Evolutionary conservation across 2,888 invertebrate species (phyloP).

Genomic region (Nephrotoma guestfalica): DNA sequence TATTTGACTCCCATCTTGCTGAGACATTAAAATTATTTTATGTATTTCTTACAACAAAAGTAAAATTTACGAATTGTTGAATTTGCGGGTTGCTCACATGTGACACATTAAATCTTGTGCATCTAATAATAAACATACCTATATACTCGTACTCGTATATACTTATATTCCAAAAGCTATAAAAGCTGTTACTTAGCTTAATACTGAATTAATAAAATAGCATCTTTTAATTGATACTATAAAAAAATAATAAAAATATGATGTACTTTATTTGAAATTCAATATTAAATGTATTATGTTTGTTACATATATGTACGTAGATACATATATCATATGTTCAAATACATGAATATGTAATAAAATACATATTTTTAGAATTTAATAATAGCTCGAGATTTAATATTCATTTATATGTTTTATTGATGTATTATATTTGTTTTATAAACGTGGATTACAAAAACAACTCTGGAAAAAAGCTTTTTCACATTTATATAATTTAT

Average conservation of each 20-base stretch:
- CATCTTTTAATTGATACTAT: neutral
- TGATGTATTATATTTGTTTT: neutral
- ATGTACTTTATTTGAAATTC: neutral
- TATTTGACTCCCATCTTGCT: neutral
- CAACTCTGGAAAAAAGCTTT: neutral
- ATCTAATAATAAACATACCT: too few species aligned
- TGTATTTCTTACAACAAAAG: neutral
- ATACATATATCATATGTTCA: neutral
- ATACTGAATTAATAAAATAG: neutral
- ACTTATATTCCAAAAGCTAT: neutral
- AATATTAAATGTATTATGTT: neutral
- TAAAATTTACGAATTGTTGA: too few species aligned
- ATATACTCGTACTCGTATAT: neutral
- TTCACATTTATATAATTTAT: neutral
- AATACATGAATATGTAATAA: neutral
- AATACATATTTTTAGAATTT: neutral
- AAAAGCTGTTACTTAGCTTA: neutral
- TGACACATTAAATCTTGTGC: too few species aligned
- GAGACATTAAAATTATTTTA: neutral
- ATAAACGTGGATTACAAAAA: neutral
- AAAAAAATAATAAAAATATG: neutral
- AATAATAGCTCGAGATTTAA: neutral
- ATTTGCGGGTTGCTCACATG: neutral
- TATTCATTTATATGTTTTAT: neutral
- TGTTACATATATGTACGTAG: neutral